Evolutionary conservation across 2,888 invertebrate species (phyloP).

Genomic region (Byasa hedistus): DNA sequence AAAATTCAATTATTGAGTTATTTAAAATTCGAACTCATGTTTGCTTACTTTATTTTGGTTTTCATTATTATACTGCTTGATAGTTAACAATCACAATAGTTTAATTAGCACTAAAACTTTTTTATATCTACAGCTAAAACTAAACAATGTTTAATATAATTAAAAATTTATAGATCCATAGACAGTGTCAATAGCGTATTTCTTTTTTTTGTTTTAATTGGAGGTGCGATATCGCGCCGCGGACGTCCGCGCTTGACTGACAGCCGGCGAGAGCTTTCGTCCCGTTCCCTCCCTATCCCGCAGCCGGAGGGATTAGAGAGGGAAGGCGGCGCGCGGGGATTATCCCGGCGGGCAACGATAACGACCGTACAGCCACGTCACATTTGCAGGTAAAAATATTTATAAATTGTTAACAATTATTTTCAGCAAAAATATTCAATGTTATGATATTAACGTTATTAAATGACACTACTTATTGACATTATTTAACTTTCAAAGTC

Average conservation of each 20-base stretch:
- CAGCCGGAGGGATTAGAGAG: slow-evolving; percentile 59
- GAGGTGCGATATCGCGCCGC: slow-evolving; percentile 48
- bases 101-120: not conserved
- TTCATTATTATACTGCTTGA: not conserved
- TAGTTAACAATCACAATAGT: not conserved
- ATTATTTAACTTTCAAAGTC: too few relatives aligned
- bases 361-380: slow-evolving; percentile 11
- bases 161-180: slow-evolving; percentile 19
- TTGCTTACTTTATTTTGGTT: not conserved
- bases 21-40: slow-evolving; percentile 5
- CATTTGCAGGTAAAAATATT: slow-evolving; percentile 16
- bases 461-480: too few relatives aligned
- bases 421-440: too few relatives aligned
- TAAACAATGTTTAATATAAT: not conserved
- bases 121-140: not conserved
- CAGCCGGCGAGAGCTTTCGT: slow-evolving; percentile 38
- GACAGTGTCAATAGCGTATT: slow-evolving; percentile 17
- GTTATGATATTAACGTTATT: too few relatives aligned
- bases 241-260: slow-evolving; percentile 58
- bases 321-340: slow-evolving; percentile 44
- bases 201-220: slow-evolving; percentile 31
- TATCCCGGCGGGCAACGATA: slow-evolving; percentile 33
- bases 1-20: not conserved
- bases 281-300: slow-evolving; percentile 44
- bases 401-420: too few relatives aligned